Evolutionary conservation across 2,113 vertebrate species (phyloP), one percentile per base, ranked within the genome.

Genomic region (Pavo muticus): DNA sequence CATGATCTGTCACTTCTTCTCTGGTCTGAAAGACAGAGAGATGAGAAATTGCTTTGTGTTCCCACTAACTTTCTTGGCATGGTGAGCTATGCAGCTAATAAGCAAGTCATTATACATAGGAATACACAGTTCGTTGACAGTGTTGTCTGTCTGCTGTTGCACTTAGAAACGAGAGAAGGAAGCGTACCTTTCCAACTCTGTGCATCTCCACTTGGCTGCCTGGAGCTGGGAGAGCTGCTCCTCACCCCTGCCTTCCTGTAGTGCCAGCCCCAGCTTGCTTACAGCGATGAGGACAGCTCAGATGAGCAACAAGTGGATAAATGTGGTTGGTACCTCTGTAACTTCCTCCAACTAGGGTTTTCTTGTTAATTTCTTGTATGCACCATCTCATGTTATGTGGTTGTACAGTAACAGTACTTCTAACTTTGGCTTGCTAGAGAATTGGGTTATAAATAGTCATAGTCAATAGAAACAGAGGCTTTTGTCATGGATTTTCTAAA

Each of bases 51-150:
- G 68, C 89, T 93, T 25, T 21, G 10, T 76, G 35, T 57, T 80
- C 75, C 65, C 0, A 0, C 20, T 74, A 90, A 70, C 93, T 94
- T 95, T 90, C 75, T 86, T 87, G 84, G 78, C 89, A 76, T 61
- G 65, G 94, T 40, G 57, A 93, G 83, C 73, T 59, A 91, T 61
- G 32, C 68, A 86, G 79, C 83, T 95, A 95, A 94, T 95, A 90
- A 95, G 82, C 64, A 81, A 83, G 83, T 94, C 96, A 95, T 88
- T 94, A 81, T 84, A 68, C 82, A 71, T 9, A 2, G 30, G 60
- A 93, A 93, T 86, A 48, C 40, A 90, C 65, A 84, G 82, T 57
- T 92, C 91, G 80, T 57, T 75, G 44, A 73, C 65, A 91, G 32
- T 4, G n/a, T 72, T 68, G 65, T 44, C 71, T 96, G 72, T 50